phyloP scores from a whole-genome alignment of 2,888 invertebrate species.

The Cheilosia pagana region DNA sequence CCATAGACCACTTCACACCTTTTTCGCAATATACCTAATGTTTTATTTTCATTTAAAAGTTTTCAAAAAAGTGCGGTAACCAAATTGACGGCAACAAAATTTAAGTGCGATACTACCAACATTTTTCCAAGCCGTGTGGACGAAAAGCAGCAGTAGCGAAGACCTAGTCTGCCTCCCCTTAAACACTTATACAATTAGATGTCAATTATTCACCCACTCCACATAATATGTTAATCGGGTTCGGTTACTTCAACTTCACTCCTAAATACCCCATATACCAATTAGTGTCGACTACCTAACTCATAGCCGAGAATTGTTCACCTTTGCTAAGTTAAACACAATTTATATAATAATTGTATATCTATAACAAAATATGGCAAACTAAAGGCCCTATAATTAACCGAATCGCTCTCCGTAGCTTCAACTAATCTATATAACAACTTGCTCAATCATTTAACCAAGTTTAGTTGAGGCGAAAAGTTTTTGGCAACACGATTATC shows the following conservation, averaged over 20 bases:
- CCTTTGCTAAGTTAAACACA: neutral
- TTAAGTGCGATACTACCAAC: neutral
- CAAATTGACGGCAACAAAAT: neutral
- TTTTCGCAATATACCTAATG: no score
- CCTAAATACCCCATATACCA: neutral
- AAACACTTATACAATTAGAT: no score
- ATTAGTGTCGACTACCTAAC: neutral
- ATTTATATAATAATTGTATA: neutral
- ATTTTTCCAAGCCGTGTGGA: no score
- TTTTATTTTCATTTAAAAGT: no score
- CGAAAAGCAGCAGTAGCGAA: no score
- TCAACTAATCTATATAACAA: neutral
- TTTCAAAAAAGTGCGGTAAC: no score
- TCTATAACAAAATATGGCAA: neutral
- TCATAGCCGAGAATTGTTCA: neutral
- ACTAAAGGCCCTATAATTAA: neutral
- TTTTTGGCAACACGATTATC: constrained; percentile 21
- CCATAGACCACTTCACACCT: no score
- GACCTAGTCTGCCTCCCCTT: no score
- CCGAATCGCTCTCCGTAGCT: neutral
- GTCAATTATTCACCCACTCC: no score
- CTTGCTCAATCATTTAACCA: neutral
- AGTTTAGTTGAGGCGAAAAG: neutral
- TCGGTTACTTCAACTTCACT: no score
- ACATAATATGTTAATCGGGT: no score